Base-by-base conservation (phyloP, 2,888 invertebrate genomes). In the Oscheius sp. region DNA sequence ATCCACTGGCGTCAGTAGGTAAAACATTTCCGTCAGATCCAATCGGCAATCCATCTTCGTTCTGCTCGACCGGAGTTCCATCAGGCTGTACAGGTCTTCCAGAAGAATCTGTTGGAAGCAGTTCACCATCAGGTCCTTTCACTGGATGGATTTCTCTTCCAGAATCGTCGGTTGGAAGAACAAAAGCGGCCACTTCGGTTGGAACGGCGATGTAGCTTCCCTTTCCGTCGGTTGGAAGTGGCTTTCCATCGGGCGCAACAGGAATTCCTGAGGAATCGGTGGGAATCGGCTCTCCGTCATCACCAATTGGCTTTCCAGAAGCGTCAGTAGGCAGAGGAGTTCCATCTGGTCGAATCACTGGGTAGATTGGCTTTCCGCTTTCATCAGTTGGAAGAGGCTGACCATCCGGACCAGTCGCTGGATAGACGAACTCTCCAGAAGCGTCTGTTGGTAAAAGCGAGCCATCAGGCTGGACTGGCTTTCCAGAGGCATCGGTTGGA, bases 321-420 rank as follows among this genome's bases (percentile, higher is more conserved):
- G 64, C 34, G 23, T 65, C 69, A 6, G 53, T 55, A 69, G 37
- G 75, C 75, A 77, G 8, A 65, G 61, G 10, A 23, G 63, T 69
- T 31, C 81, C 80, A 12, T 65, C 65, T 39, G 74, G 74, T 65
- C 82, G 82, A 45, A 85, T 78, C 8, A 53, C 81, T 80, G 8
- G 73, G 69, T 84, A 85, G 10, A 83, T 63, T 75, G 81, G 75
- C 20, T 80, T 79, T 29, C 81, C 69, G 5, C 73, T 69, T 6
- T 65, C 34, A 50, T 79, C 76, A 3, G 75, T 79, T 10, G 75
- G 72, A 29, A 79, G 68, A 25, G 71, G 71, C 12, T 69, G 33
- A 20, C 79, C 79, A 27, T 79, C 78, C n/a, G 67, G 45, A 31
- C 74, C 73, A 17, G 78, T 64, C 37, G 65, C 70, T 15, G 69